Base-by-base conservation (phyloP, 2,888 invertebrate genomes). In the Urechis unicinctus region DNA sequence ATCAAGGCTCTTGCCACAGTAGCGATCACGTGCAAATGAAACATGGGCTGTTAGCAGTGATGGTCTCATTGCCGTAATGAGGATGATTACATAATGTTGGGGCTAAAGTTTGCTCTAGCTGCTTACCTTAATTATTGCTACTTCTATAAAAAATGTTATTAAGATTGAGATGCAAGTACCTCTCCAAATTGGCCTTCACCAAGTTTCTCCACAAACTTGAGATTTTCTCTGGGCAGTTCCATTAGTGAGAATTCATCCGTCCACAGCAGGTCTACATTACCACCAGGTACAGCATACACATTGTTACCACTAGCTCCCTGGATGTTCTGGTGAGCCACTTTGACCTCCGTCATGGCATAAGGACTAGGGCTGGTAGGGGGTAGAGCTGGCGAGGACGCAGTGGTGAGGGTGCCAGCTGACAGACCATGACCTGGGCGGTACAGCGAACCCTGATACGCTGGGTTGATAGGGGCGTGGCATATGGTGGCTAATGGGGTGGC, bases 181-280 rank as follows among this genome's bases (percentile, higher is more conserved):
- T 89, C 89, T 77, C 90, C 90, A 77, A 89, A 91, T 57, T 88
- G 87, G 59, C 91, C 91, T 77, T 90, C 90, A 22, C 90, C 89
- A 47, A 91, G 82, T 74, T 89, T 89, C 56, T 89, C 88, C 67
- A 91, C 84, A 86, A 91, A 89, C 66, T 89, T 82, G 59, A 92
- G 84, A 68, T 88, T 83, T 75, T 89, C 88, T 62, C 89, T 25
- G 4, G 46, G 28, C 55, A 90, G 90, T 80, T 90, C 89, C 60
- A 86, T 84, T 58, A 89, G 50, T 21, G 58, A 31, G 22, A 36
- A 29, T 22, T 52, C 56, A 25, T 52, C 55, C 3, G 31, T 43
- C 54, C 57, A 52, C 30, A 57, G 36, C 25, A 52, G n/a, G 83
- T 80, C 90, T 89, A 77, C 1, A 63, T 81, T 80, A 43, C 28